These are phyloP conservation scores for Helicorthomorpha holstii DNA, from an alignment of 1,140 invertebrate species.

Conservation along the genomic window DNA sequence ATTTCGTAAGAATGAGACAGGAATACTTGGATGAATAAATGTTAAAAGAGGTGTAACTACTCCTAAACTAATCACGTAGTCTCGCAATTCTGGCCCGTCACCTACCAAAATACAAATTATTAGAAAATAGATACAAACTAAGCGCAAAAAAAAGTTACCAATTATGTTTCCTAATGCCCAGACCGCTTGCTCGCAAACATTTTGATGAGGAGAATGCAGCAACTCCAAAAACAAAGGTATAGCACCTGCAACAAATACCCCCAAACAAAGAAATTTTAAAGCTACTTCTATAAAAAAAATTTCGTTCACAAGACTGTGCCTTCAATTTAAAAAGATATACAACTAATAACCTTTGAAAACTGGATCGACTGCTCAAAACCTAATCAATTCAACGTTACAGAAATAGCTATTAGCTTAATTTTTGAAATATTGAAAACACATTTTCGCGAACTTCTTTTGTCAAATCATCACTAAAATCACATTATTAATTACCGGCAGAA, in stretches of 20 bases:
- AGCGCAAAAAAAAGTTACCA: too few species aligned
- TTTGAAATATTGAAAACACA: too few species aligned
- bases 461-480: neutral
- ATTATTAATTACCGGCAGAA: conserved; percentile 37
- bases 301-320: neutral
- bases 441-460: too few species aligned
- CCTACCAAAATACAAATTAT: too few species aligned
- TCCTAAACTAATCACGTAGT: conserved; percentile 79
- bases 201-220: conserved; percentile 77
- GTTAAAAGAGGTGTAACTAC: conserved; percentile 72
- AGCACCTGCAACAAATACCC: conserved; percentile 39
- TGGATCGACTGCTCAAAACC: too few species aligned
- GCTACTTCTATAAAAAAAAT: too few species aligned
- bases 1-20: conserved; percentile 80
- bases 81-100: conserved; percentile 73
- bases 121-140: too few species aligned
- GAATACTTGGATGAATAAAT: conserved; percentile 85
- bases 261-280: neutral
- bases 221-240: conserved; percentile 87
- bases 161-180: conserved; percentile 81
- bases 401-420: too few species aligned
- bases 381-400: too few species aligned
- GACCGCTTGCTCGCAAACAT: conserved; percentile 97
- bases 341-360: too few species aligned
- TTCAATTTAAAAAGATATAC: neutral